Evolutionary conservation across 2,888 invertebrate species (phyloP).

Genomic region (Phengaris arion): DNA sequence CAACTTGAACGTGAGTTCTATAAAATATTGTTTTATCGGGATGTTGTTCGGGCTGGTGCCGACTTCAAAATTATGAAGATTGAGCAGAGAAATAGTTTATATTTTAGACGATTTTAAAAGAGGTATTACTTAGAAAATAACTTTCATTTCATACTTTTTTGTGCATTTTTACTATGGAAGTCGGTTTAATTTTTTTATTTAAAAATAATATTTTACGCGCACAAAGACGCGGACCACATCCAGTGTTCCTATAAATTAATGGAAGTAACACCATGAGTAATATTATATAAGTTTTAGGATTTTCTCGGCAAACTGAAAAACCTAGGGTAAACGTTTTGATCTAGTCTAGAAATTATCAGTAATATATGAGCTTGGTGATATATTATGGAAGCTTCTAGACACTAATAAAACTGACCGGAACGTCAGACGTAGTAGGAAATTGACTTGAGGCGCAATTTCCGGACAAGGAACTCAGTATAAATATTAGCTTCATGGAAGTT

Average conservation of each 20-base stretch:
- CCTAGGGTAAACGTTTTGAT: background rate
- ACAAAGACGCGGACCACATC: too few species aligned
- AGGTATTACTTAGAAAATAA: too few species aligned
- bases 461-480: slow-evolving; percentile 4
- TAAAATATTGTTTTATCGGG: too few species aligned
- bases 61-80: too few species aligned
- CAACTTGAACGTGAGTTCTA: too few species aligned
- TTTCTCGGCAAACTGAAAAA: background rate
- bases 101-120: too few species aligned
- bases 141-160: too few species aligned
- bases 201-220: too few species aligned
- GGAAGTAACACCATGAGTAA: background rate
- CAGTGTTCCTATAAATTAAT: background rate
- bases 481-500: background rate
- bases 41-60: too few species aligned
- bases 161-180: too few species aligned
- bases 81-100: too few species aligned
- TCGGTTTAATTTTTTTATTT: too few species aligned
- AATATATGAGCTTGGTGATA: background rate
- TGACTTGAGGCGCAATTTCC: slow-evolving; percentile 25
- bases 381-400: background rate
- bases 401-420: slow-evolving; percentile 17
- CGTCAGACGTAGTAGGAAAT: slow-evolving; percentile 16
- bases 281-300: background rate
- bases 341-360: background rate